Evolutionary conservation across 2,888 invertebrate genomes (phyloP).

Genomic region (Troides oblongomaculatus): DNA sequence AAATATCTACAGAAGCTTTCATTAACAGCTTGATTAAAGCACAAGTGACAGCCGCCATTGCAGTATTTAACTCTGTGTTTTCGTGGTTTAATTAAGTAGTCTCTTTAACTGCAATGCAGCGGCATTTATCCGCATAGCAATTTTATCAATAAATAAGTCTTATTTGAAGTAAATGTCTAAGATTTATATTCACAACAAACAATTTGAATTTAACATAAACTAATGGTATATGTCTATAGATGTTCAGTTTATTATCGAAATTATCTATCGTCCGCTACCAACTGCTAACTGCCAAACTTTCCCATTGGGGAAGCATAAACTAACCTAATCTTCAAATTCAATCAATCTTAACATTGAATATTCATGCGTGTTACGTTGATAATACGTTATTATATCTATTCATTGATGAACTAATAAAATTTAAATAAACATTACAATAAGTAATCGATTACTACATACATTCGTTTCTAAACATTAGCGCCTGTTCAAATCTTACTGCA

Average conservation of each 20-base stretch:
- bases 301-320: slow-evolving; percentile 12
- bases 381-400: neutral
- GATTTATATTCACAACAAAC: neutral
- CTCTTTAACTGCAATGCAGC: slow-evolving; percentile 23
- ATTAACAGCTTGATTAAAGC: neutral
- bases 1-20: neutral
- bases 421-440: neutral
- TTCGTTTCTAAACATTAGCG: too few relatives aligned
- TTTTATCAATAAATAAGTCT: neutral
- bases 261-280: slow-evolving; percentile 4
- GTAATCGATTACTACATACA: neutral
- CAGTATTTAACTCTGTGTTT: slow-evolving; percentile 7
- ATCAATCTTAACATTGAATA: slow-evolving; percentile 13
- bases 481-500: too few relatives aligned
- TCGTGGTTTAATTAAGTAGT: slow-evolving; percentile 16
- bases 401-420: neutral
- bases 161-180: too few relatives aligned
- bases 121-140: slow-evolving; percentile 10
- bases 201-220: neutral
- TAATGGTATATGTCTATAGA: neutral
- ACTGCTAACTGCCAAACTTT: slow-evolving; percentile 8
- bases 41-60: neutral
- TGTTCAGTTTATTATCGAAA: neutral
- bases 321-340: slow-evolving; percentile 11
- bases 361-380: slow-evolving; percentile 7